These are phyloP conservation scores for Tinea semifulvella DNA, from an alignment of 2,888 invertebrate genomes.

Conservation along the genomic window DNA sequence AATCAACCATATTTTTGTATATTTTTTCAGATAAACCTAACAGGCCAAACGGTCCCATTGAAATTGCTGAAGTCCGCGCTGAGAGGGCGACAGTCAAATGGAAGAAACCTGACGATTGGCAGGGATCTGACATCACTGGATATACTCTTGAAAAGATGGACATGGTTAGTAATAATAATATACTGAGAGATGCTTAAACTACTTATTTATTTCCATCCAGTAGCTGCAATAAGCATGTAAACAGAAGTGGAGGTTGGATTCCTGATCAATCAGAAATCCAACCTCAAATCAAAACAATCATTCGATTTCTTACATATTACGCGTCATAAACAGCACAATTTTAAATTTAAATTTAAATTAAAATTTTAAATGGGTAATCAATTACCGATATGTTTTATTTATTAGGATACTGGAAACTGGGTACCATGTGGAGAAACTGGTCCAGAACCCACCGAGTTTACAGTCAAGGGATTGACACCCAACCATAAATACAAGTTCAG, in stretches of 20 bases:
- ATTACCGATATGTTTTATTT: too few relatives aligned
- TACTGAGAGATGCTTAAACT: too few relatives aligned
- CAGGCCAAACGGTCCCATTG: slow-evolving; percentile 84
- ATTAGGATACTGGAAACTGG: slow-evolving; percentile 90
- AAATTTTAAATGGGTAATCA: too few relatives aligned
- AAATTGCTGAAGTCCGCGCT: slow-evolving; percentile 87
- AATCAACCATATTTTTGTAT: too few relatives aligned
- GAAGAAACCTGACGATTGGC: slow-evolving; percentile 88
- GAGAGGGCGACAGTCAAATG: slow-evolving; percentile 93
- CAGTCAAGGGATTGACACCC: slow-evolving; percentile 89
- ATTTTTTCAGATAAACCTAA: slow-evolving; percentile 76
- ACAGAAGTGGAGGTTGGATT: too few relatives aligned
- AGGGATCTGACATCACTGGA: slow-evolving; percentile 89
- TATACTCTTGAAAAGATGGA: slow-evolving; percentile 97
- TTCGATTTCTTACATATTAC: too few relatives aligned
- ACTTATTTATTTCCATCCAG: too few relatives aligned
- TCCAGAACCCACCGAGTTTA: slow-evolving; percentile 81
- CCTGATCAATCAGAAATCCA: too few relatives aligned
- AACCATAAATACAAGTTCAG: slow-evolving; percentile 98
- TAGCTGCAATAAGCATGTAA: too few relatives aligned
- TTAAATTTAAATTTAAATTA: too few relatives aligned
- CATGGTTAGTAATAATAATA: slow-evolving; percentile 50
- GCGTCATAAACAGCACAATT: too few relatives aligned
- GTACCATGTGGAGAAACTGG: slow-evolving; percentile 94
- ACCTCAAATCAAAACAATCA: too few relatives aligned